phyloP scores from a whole-genome alignment of 2,888 invertebrate species.

The Empis livida region DNA sequence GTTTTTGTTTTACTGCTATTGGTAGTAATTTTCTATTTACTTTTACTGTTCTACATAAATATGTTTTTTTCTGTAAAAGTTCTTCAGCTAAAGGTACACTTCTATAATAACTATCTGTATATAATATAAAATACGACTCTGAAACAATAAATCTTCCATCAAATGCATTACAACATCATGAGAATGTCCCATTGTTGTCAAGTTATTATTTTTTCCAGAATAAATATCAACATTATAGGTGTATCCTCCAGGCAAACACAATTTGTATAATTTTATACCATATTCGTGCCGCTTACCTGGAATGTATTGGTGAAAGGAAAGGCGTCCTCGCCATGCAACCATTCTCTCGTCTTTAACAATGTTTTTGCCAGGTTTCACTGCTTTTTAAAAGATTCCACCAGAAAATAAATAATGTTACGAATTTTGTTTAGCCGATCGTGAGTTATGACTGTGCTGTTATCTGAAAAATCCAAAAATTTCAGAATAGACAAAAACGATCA shows the following conservation, averaged over 20 bases:
- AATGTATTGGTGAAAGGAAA: constrained; percentile 23
- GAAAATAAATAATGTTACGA: constrained; percentile 1
- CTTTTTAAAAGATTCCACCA: constrained; percentile 4
- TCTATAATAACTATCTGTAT: constrained; percentile 21
- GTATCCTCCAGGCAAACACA: constrained; percentile 7
- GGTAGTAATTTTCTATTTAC: not conserved
- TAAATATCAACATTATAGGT: constrained; percentile 8
- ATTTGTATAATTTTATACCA: constrained; percentile 9
- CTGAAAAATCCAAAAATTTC: constrained; percentile 18
- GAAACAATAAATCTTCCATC: constrained; percentile 4
- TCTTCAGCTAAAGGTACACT: constrained; percentile 15
- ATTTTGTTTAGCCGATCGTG: constrained; percentile 11
- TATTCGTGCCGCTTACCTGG: constrained; percentile 12
- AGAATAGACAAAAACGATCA: constrained; percentile 18
- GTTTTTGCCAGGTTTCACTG: constrained; percentile 15
- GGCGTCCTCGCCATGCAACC: constrained; percentile 22
- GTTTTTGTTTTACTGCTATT: too few species aligned
- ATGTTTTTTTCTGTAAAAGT: constrained; percentile 4
- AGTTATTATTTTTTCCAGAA: constrained; percentile 2
- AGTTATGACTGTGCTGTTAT: constrained; percentile 13
- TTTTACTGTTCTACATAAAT: constrained; percentile 3
- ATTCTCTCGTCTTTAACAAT: constrained; percentile 24
- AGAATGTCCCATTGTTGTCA: too few species aligned
- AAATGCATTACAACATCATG: constrained; percentile 4
- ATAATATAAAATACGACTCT: constrained; percentile 15